Conservation (phyloP, 2,888 invertebrate species). For the Stenurella melanura region DNA sequence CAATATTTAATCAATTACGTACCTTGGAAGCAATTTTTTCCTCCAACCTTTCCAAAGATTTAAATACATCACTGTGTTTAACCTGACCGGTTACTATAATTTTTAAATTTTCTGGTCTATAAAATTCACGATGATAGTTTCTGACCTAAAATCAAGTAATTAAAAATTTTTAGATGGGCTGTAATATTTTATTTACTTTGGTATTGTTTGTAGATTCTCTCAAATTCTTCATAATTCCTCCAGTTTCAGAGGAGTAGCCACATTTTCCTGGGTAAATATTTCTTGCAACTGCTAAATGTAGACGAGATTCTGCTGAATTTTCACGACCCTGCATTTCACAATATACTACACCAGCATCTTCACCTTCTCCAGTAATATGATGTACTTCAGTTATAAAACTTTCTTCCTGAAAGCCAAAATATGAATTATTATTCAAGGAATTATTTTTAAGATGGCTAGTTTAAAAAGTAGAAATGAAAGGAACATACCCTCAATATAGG, state of each 20-base stretch:
- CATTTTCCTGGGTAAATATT: conserved; percentile 87
- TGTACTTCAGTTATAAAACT: conserved; percentile 93
- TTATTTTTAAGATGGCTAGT: conserved; percentile 6
- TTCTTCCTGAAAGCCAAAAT: conserved; percentile 77
- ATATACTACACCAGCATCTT: conserved; percentile 96
- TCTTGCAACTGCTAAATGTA: conserved; percentile 79
- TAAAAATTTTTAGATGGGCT: conserved; percentile 63
- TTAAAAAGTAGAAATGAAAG: conserved; percentile 11
- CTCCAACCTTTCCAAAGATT: conserved; percentile 83
- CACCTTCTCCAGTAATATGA: conserved; percentile 90
- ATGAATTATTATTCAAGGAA: neutral
- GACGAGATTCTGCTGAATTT: conserved; percentile 85
- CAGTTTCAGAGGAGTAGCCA: conserved; percentile 90
- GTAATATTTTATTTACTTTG: conserved; percentile 77
- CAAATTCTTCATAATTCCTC: conserved; percentile 89
- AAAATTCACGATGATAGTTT: conserved; percentile 89
- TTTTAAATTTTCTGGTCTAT: conserved; percentile 91
- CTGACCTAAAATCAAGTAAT: conserved; percentile 76
- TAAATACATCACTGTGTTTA: conserved; percentile 83
- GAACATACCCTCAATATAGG: conserved; percentile 83
- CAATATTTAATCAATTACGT: conserved; percentile 49
- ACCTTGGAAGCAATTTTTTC: conserved; percentile 84
- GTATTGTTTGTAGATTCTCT: conserved; percentile 86
- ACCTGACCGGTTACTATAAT: conserved; percentile 90
- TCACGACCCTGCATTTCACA: conserved; percentile 95